These are phyloP conservation scores for Ceraclea dissimilis DNA, from an alignment of 2,888 invertebrate genomes.

Conservation along the genomic window DNA sequence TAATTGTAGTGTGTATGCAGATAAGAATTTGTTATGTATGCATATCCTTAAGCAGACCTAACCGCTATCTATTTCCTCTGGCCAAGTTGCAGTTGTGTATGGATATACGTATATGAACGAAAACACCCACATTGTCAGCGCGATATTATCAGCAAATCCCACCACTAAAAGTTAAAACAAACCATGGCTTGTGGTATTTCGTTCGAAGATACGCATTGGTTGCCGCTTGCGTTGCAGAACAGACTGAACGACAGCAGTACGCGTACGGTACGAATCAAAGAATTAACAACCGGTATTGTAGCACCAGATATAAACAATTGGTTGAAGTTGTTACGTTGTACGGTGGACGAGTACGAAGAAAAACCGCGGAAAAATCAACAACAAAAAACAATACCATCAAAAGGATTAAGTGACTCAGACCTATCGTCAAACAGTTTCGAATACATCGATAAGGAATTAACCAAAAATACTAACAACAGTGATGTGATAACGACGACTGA, in stretches of 20 bases:
- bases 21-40: not conserved
- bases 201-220: constrained; percentile 16
- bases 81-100: too few species aligned
- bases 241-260: constrained; percentile 33
- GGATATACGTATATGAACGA: not conserved
- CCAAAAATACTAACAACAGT: not conserved
- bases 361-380: not conserved
- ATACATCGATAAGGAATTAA: constrained; percentile 12
- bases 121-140: not conserved
- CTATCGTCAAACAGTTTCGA: constrained; percentile 11
- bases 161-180: not conserved
- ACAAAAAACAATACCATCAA: not conserved
- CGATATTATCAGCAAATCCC: not conserved
- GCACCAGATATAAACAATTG: constrained; percentile 34
- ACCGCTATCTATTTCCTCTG: not conserved
- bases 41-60: not conserved
- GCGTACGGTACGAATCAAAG: constrained; percentile 26
- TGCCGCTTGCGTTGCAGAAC: constrained; percentile 42
- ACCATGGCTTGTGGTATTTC: constrained; percentile 18
- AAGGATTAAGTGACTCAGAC: constrained; percentile 10
- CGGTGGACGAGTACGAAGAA: constrained; percentile 43
- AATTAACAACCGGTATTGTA: constrained; percentile 29
- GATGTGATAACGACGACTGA: not conserved
- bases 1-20: too few species aligned
- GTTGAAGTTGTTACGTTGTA: constrained; percentile 38